phyloP scores from a whole-genome alignment of 2,113 vertebrate species.

The Brevimyrus niger region DNA sequence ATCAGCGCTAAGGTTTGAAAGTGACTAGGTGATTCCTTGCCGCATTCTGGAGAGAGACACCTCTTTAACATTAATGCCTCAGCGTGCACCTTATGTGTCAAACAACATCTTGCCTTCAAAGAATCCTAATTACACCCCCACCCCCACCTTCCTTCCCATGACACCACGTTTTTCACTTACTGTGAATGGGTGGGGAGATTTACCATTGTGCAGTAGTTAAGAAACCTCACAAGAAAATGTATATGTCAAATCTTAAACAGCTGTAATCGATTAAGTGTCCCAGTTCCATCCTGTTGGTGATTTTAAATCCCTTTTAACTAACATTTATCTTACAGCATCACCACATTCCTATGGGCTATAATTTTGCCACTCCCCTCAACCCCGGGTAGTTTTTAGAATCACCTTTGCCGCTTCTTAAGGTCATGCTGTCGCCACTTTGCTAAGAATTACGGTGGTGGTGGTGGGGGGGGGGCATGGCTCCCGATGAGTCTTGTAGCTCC shows the following conservation, averaged over 20 bases:
- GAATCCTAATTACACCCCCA: neutral
- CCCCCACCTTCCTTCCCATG: neutral
- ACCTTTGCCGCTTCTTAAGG: slow-evolving; percentile 3
- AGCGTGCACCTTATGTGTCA: no score
- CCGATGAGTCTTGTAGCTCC: neutral
- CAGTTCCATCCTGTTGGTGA: neutral
- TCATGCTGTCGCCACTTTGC: neutral
- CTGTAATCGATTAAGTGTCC: neutral
- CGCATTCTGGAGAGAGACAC: neutral
- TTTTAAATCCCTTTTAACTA: neutral
- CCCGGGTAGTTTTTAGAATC: neutral
- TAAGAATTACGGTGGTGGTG: neutral
- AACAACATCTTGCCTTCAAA: neutral
- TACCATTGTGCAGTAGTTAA: neutral
- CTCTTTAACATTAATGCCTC: neutral
- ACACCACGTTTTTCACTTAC: neutral
- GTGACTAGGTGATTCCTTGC: neutral
- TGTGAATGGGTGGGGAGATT: neutral
- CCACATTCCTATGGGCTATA: neutral
- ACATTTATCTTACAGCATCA: neutral
- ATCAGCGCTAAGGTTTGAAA: neutral
- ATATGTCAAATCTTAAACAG: neutral
- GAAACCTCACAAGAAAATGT: neutral
- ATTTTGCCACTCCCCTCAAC: neutral
- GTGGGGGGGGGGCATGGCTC: neutral